Conservation (phyloP, 1,140 invertebrate genomes). For the Drosophila nannoptera region DNA sequence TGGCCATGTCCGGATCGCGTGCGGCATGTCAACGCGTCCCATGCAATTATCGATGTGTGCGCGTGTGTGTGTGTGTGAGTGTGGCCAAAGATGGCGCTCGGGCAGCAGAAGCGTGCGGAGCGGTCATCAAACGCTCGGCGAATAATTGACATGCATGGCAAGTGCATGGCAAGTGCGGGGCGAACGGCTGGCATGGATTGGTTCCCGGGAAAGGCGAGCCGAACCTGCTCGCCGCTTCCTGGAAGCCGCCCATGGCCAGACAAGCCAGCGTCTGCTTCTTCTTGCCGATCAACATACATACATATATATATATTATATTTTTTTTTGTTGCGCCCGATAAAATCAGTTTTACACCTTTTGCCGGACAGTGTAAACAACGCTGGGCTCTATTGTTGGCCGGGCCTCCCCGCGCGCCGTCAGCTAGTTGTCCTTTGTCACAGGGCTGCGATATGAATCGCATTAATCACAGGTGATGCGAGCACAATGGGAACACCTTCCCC, state of each 20-base stretch:
- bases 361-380: not conserved
- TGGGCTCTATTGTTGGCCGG: conserved; percentile 13
- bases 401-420: conserved; percentile 11
- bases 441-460: conserved; percentile 70
- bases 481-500: conserved; percentile 25
- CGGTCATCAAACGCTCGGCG: conserved; percentile 65
- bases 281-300: too few relatives aligned
- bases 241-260: conserved; percentile 46
- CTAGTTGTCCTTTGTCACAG: conserved; percentile 45
- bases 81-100: conserved; percentile 35
- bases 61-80: conserved; percentile 11
- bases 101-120: conserved; percentile 47
- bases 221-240: conserved; percentile 27
- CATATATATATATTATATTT: too few relatives aligned
- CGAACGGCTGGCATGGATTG: conserved; percentile 59
- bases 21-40: conserved; percentile 73
- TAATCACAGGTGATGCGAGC: conserved; percentile 49
- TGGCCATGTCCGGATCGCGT: conserved; percentile 68
- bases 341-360: conserved; percentile 57
- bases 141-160: conserved; percentile 64
- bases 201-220: conserved; percentile 59
- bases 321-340: conserved; percentile 28
- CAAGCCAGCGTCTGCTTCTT: conserved; percentile 55
- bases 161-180: conserved; percentile 40
- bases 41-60: conserved; percentile 59